Evolutionary conservation across 2,888 invertebrate species (phyloP).

Genomic region (Caenorhabditis becei): DNA sequence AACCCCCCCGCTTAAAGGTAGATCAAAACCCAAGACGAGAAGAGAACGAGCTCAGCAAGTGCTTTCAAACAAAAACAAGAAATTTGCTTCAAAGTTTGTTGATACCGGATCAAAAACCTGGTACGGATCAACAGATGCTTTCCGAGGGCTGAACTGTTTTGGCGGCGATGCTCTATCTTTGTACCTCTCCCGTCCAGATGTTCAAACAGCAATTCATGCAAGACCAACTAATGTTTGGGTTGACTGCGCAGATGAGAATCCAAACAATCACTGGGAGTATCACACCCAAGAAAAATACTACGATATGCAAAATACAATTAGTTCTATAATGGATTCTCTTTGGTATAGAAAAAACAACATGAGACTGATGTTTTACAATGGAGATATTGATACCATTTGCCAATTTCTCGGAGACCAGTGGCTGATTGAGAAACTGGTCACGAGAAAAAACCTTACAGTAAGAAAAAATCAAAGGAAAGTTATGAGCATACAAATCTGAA

Average conservation of each 20-base stretch:
- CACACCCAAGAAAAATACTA: conserved; percentile 63
- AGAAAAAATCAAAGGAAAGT: not conserved
- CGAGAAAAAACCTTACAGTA: conserved; percentile 61
- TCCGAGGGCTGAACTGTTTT: conserved; percentile 75
- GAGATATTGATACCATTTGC: conserved; percentile 69
- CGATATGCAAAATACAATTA: conserved; percentile 69
- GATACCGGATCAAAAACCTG: conserved; percentile 58
- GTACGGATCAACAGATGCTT: conserved; percentile 73
- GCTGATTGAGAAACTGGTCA: conserved; percentile 63
- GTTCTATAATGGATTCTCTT: conserved; percentile 59
- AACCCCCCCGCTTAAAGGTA: conserved; percentile 16
- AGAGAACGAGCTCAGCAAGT: conserved; percentile 25
- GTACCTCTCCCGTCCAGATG: conserved; percentile 77
- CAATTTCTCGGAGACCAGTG: conserved; percentile 71
- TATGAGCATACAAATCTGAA: no score
- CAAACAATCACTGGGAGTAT: conserved; percentile 46
- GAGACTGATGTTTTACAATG: conserved; percentile 70
- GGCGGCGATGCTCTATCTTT: conserved; percentile 64
- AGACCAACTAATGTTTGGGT: conserved; percentile 33
- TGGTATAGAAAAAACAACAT: conserved; percentile 63
- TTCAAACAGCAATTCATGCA: conserved; percentile 76
- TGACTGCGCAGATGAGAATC: conserved; percentile 54
- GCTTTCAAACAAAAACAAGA: conserved; percentile 22
- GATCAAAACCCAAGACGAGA: not conserved
- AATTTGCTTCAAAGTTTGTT: conserved; percentile 39